These are phyloP conservation scores for Tolmerus cingulatus DNA, from an alignment of 2,888 invertebrate genomes.

Conservation along the genomic window DNA sequence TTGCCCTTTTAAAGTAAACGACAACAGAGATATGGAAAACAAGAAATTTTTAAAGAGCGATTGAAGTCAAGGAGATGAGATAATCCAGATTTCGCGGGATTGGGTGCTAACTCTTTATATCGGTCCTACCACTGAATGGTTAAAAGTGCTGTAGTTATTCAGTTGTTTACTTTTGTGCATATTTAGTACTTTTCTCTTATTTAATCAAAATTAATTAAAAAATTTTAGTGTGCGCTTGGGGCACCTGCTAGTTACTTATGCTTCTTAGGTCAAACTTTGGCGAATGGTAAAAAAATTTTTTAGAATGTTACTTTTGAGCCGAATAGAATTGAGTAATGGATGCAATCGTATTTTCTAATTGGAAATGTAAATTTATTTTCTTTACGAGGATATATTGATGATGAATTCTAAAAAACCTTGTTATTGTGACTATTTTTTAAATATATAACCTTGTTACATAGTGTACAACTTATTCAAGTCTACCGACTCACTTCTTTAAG, in stretches of 20 bases:
- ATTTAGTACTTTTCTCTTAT: not conserved
- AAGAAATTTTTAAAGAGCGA: not conserved
- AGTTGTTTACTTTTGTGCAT: not conserved
- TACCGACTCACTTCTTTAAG: slow-evolving; percentile 25
- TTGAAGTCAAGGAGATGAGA: not conserved
- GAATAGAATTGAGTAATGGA: slow-evolving; percentile 25
- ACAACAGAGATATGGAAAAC: not conserved
- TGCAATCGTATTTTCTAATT: slow-evolving; percentile 35
- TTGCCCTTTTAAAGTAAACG: slow-evolving; percentile 16
- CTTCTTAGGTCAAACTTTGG: not conserved
- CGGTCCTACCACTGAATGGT: not conserved
- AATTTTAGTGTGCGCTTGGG: not conserved
- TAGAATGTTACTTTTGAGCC: not conserved
- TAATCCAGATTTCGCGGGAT: not conserved
- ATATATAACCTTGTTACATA: slow-evolving; percentile 37
- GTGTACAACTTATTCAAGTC: slow-evolving; percentile 32
- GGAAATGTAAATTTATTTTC: slow-evolving; percentile 15
- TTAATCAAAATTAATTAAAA: not conserved
- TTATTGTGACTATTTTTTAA: slow-evolving; percentile 35
- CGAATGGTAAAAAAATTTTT: not conserved
- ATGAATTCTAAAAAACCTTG: slow-evolving; percentile 34
- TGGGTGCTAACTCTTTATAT: slow-evolving; percentile 33
- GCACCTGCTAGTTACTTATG: not conserved
- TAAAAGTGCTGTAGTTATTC: not conserved
- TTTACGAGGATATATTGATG: slow-evolving; percentile 17